Evolutionary conservation across 1,140 invertebrate species (phyloP), one percentile per base, ranked within the genome.

Genomic region (Penaeus vannamei): DNA sequence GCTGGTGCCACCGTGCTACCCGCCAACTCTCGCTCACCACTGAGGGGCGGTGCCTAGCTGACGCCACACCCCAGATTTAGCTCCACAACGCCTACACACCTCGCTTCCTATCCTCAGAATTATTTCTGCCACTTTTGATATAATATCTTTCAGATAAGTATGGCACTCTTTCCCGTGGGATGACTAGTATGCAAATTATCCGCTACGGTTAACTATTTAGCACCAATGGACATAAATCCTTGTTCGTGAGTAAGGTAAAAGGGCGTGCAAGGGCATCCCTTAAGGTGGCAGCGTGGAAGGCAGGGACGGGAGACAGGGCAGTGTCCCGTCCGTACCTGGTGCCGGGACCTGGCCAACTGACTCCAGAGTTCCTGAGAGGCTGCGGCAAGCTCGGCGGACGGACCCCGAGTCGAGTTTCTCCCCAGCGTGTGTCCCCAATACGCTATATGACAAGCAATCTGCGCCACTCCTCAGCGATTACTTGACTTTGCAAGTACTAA

Each of bases 41-140:
- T 36, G 61, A 79, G 87, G 87, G 87, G 87, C 87, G 87, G 87
- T 84, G 82, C 72, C 81, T 62, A 29, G 69, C 87, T 89, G 87
- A 89, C 87, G 87, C 84, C 87, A 89, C 87, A 84, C 83, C 87
- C 72, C 87, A 89, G 87, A 89, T 79, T 42, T 89, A 89, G 87
- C 87, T 46, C 81, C 59, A 23, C 76, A 81, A 60, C 81, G 66
- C 87, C 82, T 64, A 84, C 87, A 84, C 87, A 64, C 66, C 76
- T 26, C 29, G 8, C 72, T 84, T 89, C 62, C 82, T 36, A 32
- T 60, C 72, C 29, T 59, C 69, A 32, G n/a, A 17, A 62, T 29
- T 36, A 53, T 53, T 72, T 61, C 32, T 64, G 46, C 46, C 64
- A 7, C 62, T 23, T 26, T 29, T 29, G 23, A 64, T 46, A 79